phyloP scores from a whole-genome alignment of 2,113 vertebrate species.

The Gobius niger region DNA sequence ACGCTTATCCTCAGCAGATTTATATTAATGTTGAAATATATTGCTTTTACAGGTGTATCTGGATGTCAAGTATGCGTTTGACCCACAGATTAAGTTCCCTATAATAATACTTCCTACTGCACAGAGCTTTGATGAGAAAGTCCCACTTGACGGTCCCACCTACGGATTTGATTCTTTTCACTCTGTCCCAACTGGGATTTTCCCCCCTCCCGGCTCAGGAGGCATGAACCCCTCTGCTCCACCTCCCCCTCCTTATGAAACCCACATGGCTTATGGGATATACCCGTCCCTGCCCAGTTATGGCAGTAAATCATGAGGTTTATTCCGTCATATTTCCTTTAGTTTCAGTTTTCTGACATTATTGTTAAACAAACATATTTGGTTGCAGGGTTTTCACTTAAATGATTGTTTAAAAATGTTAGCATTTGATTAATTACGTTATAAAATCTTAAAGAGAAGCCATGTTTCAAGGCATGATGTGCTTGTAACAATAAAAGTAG shows the following conservation, averaged over 20 bases:
- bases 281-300: constrained; percentile 27
- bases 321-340: too few species aligned
- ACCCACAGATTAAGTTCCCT: constrained; percentile 58
- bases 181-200: background rate
- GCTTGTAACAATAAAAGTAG: too few species aligned
- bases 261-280: constrained; percentile 1
- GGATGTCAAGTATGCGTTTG: constrained; percentile 55
- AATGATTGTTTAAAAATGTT: too few species aligned
- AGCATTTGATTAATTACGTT: too few species aligned
- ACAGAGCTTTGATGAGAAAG: background rate
- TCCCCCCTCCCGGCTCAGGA: background rate
- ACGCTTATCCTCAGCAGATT: background rate
- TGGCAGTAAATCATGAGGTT: background rate
- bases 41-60: constrained; percentile 51
- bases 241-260: constrained; percentile 21
- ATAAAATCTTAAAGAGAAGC: too few species aligned
- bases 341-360: too few species aligned
- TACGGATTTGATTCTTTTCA: constrained; percentile 23
- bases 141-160: background rate
- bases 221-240: constrained; percentile 4
- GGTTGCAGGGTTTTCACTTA: too few species aligned
- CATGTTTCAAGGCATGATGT: too few species aligned
- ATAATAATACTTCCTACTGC: constrained; percentile 45
- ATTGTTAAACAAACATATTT: too few species aligned
- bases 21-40: background rate